Conservation (phyloP, 2,113 vertebrate genomes). For the Ophthalmolycus amberensis region DNA sequence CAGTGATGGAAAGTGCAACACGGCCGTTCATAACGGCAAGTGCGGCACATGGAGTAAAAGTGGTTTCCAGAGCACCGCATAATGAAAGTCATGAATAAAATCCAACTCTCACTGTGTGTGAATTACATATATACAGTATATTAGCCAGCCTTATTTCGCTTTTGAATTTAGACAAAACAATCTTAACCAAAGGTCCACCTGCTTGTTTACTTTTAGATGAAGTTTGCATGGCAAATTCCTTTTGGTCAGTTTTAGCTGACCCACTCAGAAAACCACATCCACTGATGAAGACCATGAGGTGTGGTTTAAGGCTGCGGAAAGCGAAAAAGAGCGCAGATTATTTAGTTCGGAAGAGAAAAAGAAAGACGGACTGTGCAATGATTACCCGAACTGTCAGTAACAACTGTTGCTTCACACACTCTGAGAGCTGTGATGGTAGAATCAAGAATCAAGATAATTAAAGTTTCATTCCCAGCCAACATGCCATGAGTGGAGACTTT, state of each 20-base stretch:
- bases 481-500: constrained; percentile 52
- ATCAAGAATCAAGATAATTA: constrained; percentile 76
- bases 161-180: background rate
- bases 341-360: background rate
- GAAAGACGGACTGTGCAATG: background rate
- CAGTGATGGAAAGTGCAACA: constrained; percentile 42
- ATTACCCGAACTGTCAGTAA: background rate
- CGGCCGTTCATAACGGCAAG: constrained; percentile 54
- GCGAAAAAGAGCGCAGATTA: background rate
- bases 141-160: background rate
- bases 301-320: background rate
- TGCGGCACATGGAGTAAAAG: constrained; percentile 40
- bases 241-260: background rate
- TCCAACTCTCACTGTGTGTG: constrained; percentile 25
- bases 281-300: background rate
- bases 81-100: constrained; percentile 75
- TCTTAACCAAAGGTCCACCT: background rate
- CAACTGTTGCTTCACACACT: background rate
- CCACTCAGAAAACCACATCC: background rate
- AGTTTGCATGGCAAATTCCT: background rate
- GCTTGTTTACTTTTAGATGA: background rate
- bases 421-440: constrained; percentile 41
- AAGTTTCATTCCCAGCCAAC: constrained; percentile 72
- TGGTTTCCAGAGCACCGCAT: constrained; percentile 39
- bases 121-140: background rate